Conservation (phyloP, 2,797 vertebrate species). For the Alosa sapidissima region DNA sequence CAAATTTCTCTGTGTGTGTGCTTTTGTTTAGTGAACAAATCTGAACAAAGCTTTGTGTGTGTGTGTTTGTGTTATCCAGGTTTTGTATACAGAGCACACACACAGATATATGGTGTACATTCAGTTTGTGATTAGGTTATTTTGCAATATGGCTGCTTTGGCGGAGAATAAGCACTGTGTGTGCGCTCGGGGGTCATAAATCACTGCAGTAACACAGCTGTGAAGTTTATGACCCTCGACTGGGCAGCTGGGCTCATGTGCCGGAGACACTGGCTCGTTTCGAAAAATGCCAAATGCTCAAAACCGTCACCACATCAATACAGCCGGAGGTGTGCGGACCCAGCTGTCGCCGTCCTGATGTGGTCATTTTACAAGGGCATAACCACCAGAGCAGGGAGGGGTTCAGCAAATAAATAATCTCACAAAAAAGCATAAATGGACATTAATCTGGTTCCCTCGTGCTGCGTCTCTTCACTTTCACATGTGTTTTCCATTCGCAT, state of each 20-base stretch:
- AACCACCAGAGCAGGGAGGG: neutral
- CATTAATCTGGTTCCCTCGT: neutral
- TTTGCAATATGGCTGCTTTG: neutral
- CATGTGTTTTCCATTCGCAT: neutral
- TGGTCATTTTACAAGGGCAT: neutral
- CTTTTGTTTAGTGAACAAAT: too few relatives aligned
- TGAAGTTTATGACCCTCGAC: conserved; percentile 1
- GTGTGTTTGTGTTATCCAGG: too few relatives aligned
- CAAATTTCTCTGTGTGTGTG: too few relatives aligned
- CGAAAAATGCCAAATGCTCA: neutral
- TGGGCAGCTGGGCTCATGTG: neutral
- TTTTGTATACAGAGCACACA: neutral
- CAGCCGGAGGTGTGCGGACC: neutral
- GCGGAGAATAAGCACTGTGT: neutral
- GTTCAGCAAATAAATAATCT: neutral
- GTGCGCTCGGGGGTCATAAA: neutral
- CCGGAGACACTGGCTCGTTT: neutral
- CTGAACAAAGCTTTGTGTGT: too few relatives aligned
- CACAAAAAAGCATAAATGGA: neutral
- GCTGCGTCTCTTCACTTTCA: neutral
- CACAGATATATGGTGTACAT: neutral
- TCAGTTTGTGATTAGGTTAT: neutral
- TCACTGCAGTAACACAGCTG: neutral
- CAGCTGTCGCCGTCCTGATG: neutral
- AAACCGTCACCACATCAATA: neutral